phyloP scores from a whole-genome alignment of 2,797 vertebrate species.

The Sebastes paucispinis region DNA sequence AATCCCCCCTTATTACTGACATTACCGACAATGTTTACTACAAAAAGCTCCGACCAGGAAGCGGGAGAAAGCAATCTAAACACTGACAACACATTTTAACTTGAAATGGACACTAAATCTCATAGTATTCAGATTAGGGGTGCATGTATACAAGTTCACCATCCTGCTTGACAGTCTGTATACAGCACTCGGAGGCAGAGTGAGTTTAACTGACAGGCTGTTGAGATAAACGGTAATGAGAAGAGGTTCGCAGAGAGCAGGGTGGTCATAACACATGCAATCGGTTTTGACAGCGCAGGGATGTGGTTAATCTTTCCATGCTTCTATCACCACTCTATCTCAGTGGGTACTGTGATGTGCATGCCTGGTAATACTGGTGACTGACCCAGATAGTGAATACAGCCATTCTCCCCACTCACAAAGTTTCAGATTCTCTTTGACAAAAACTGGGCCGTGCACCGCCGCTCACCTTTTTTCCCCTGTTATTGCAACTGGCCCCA shows the following conservation, averaged over 20 bases:
- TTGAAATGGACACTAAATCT: slow-evolving; percentile 44
- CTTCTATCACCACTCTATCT: slow-evolving; percentile 74
- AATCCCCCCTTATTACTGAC: slow-evolving; percentile 44
- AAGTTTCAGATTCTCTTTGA: slow-evolving; percentile 49
- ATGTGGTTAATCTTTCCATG: slow-evolving; percentile 67
- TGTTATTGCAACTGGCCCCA: background rate
- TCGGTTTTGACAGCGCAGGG: slow-evolving; percentile 60
- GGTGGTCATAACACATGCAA: slow-evolving; percentile 71
- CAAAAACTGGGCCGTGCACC: slow-evolving; percentile 14
- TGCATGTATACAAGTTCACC: slow-evolving; percentile 34
- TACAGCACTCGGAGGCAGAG: slow-evolving; percentile 63
- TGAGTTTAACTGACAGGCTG: slow-evolving; percentile 65
- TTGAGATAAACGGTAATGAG: slow-evolving; percentile 72
- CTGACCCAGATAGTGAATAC: slow-evolving; percentile 73
- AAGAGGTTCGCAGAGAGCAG: slow-evolving; percentile 58
- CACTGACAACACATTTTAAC: slow-evolving; percentile 25
- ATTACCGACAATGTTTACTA: slow-evolving; percentile 52
- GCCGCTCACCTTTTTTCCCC: background rate
- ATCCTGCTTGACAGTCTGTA: slow-evolving; percentile 65
- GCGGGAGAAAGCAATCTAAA: slow-evolving; percentile 36
- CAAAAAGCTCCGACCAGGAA: slow-evolving; percentile 28
- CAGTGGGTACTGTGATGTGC: slow-evolving; percentile 57
- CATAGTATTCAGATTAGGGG: slow-evolving; percentile 28
- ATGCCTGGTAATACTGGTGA: slow-evolving; percentile 41
- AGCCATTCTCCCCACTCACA: slow-evolving; percentile 41